Evolutionary conservation across 2,797 vertebrate species (phyloP).

Genomic region (Brachymystax lenok): DNA sequence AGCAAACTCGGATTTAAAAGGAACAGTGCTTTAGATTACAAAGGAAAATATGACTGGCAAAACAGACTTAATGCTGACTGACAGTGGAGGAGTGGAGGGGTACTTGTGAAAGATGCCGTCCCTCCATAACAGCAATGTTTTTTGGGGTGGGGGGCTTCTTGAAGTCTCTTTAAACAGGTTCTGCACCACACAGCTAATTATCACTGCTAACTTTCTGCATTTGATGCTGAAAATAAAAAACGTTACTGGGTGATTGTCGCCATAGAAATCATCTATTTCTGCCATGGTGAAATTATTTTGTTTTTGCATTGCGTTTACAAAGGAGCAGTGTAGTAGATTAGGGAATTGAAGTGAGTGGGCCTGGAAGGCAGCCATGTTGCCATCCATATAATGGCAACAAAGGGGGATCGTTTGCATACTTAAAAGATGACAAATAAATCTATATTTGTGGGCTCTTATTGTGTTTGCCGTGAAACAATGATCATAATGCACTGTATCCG

Average conservation of each 20-base stretch:
- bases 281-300: conserved; percentile 53
- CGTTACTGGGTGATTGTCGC: conserved; percentile 68
- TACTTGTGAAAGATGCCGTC: conserved; percentile 30
- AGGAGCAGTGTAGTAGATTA: conserved; percentile 52
- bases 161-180: conserved; percentile 66
- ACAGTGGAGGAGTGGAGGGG: conserved; percentile 57
- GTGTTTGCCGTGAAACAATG: conserved; percentile 39
- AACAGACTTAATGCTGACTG: conserved; percentile 70
- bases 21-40: conserved; percentile 69
- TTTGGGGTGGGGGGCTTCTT: conserved; percentile 51
- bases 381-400: conserved; percentile 48
- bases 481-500: conserved; percentile 25
- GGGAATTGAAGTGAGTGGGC: conserved; percentile 65
- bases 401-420: conserved; percentile 55
- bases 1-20: conserved; percentile 60
- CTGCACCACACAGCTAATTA: conserved; percentile 65
- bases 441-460: conserved; percentile 48
- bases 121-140: conserved; percentile 50
- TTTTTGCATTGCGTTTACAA: conserved; percentile 55
- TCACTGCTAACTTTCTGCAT: conserved; percentile 61
- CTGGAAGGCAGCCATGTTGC: conserved; percentile 58
- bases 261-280: conserved; percentile 66
- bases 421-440: conserved; percentile 59
- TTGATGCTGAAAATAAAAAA: conserved; percentile 71
- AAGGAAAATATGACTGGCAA: conserved; percentile 61